Percentiles rank a stretch among this genome's conserved stretches.
Conservation (phyloP, 1,140 invertebrate species). For the Wasmannia auropunctata region DNA sequence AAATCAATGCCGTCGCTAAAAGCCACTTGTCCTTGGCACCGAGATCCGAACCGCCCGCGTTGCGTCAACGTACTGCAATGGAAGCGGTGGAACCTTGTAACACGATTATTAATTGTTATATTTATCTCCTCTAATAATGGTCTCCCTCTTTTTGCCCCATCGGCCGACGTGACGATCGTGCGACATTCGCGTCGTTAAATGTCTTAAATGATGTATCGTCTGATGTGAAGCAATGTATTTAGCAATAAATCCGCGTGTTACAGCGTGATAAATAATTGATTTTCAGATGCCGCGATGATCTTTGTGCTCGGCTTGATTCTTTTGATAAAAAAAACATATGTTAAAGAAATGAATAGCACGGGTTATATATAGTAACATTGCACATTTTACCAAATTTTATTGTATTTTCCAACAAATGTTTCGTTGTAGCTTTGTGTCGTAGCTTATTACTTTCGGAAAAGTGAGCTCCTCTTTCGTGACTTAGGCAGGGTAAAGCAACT, state of each 20-base stretch:
- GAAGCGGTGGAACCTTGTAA: conserved; percentile 45
- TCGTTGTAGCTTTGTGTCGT: neutral
- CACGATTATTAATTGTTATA: conserved; percentile 64
- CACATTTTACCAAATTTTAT: neutral
- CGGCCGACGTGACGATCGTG: neutral
- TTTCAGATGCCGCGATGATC: neutral
- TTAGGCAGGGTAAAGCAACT: conserved; percentile 31
- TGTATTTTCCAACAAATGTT: neutral
- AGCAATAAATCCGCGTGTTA: conserved; percentile 20
- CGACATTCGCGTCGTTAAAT: conserved; percentile 9
- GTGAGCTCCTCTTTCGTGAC: conserved; percentile 16
- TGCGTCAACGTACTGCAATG: conserved; percentile 32
- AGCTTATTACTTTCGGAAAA: conserved; percentile 36
- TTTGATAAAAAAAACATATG: too few relatives aligned
- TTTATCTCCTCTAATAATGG: conserved; percentile 39
- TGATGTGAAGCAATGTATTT: conserved; percentile 19
- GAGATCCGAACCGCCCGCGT: conserved; percentile 59
- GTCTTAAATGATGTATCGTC: conserved; percentile 3
- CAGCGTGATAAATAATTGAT: conserved; percentile 8
- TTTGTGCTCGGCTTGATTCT: neutral
- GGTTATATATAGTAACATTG: neutral
- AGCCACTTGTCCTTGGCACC: conserved; percentile 54
- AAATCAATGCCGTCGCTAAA: conserved; percentile 50
- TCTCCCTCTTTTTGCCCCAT: neutral
- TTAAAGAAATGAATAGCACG: neutral